Conservation (phyloP, 2,113 vertebrate species). For the Melospiza georgiana region DNA sequence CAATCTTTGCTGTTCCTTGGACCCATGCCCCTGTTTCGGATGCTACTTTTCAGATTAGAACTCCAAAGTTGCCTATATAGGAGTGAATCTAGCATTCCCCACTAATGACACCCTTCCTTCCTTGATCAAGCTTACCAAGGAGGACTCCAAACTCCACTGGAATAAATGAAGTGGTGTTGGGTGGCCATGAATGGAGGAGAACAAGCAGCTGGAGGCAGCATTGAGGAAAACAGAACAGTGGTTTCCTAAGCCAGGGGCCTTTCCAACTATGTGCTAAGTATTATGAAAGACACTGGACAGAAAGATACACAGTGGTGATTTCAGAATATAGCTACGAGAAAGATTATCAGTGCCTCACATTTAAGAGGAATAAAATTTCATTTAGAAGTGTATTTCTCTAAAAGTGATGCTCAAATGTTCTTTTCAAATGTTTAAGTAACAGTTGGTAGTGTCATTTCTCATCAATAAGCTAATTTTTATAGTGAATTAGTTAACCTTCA, state of each 20-base stretch:
- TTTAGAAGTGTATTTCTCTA: background rate
- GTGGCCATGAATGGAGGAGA: background rate
- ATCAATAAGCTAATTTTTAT: background rate
- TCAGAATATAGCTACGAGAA: background rate
- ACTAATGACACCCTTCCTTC: background rate
- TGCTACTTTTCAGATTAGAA: background rate
- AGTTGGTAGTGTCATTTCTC: background rate
- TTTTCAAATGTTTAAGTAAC: background rate
- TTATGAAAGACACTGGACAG: background rate
- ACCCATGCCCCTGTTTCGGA: background rate
- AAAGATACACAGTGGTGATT: background rate
- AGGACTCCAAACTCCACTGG: background rate
- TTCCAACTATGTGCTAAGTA: background rate
- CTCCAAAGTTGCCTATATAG: background rate
- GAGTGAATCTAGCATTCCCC: background rate
- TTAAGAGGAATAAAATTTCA: background rate
- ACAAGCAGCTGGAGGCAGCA: background rate
- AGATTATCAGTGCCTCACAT: background rate
- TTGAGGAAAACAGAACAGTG: background rate
- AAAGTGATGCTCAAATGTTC: background rate
- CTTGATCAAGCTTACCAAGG: background rate
- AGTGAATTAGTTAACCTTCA: background rate
- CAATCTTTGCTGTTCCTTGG: background rate
- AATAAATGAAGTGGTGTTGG: background rate
- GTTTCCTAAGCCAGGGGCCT: background rate